These are phyloP conservation scores for Oryzias melastigma DNA, from an alignment of 2,113 vertebrate species.

Conservation along the genomic window DNA sequence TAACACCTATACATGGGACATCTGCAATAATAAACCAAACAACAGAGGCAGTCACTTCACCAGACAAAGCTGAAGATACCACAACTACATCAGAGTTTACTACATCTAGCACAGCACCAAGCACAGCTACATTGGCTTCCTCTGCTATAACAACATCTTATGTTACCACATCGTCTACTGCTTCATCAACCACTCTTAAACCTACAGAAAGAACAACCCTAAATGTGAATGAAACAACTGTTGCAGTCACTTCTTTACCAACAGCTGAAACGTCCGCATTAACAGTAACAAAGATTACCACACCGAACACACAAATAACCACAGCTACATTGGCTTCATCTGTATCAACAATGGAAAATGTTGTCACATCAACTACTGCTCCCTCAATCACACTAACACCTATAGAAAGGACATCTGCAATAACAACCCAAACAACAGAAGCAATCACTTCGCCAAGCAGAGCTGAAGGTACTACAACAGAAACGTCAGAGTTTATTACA, in stretches of 20 bases:
- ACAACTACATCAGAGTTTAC: not conserved
- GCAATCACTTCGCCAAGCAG: not conserved
- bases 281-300: not conserved
- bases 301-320: too few relatives aligned
- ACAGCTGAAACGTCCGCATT: not conserved
- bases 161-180: not conserved
- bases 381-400: not conserved
- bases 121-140: not conserved
- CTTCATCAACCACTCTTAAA: too few relatives aligned
- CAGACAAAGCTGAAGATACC: not conserved
- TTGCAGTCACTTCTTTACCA: not conserved
- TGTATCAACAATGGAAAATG: not conserved
- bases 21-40: not conserved
- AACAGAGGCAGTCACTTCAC: rapidly evolving
- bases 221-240: too few relatives aligned
- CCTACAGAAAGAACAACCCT: too few relatives aligned
- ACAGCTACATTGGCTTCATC: not conserved
- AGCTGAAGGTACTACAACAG: not conserved
- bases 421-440: not conserved
- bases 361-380: not conserved
- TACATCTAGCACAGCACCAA: not conserved
- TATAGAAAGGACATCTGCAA: not conserved
- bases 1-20: not conserved
- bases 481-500: too few relatives aligned
- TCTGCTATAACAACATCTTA: too few relatives aligned